These are phyloP conservation scores for Cyanoramphus novaezelandiae DNA, from an alignment of 2,113 vertebrate genomes.

Conservation along the genomic window DNA sequence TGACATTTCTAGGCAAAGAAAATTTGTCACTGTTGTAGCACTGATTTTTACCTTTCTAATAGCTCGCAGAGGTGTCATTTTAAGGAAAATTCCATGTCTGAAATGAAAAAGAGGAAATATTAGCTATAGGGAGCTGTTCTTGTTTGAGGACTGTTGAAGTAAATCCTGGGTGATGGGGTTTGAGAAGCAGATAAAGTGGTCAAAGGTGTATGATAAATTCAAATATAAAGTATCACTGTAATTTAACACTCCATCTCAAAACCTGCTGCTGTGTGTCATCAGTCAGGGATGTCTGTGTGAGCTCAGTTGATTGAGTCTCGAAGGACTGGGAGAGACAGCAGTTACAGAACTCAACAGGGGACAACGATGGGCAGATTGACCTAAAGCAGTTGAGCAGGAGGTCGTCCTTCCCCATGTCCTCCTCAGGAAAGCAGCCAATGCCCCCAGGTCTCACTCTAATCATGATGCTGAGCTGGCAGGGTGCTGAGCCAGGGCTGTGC, in stretches of 20 bases:
- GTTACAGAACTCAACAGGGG: neutral
- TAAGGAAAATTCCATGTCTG: neutral
- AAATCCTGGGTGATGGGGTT: neutral
- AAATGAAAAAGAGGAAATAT: conserved; percentile 20
- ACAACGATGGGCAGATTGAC: neutral
- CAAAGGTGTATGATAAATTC: conserved; percentile 6
- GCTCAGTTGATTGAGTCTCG: neutral
- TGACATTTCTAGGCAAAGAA: conserved; percentile 44
- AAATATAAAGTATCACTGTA: neutral
- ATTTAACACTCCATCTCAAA: neutral
- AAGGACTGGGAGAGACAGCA: neutral
- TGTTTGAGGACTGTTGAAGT: neutral
- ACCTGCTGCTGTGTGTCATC: neutral
- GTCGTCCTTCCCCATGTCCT: neutral
- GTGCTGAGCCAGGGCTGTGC: rapidly evolving
- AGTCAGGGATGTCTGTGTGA: neutral
- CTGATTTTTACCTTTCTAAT: conserved; percentile 17
- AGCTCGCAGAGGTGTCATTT: conserved; percentile 28
- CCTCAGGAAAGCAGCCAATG: rapidly evolving
- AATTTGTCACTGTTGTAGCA: conserved; percentile 21
- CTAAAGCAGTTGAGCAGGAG: neutral
- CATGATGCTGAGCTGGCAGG: rapidly evolving
- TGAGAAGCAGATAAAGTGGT: conserved; percentile 5
- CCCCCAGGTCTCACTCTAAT: neutral
- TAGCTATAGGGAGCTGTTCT: neutral